These are phyloP conservation scores for Ophonus ardosiacus DNA, from an alignment of 2,888 invertebrate species.

Conservation along the genomic window DNA sequence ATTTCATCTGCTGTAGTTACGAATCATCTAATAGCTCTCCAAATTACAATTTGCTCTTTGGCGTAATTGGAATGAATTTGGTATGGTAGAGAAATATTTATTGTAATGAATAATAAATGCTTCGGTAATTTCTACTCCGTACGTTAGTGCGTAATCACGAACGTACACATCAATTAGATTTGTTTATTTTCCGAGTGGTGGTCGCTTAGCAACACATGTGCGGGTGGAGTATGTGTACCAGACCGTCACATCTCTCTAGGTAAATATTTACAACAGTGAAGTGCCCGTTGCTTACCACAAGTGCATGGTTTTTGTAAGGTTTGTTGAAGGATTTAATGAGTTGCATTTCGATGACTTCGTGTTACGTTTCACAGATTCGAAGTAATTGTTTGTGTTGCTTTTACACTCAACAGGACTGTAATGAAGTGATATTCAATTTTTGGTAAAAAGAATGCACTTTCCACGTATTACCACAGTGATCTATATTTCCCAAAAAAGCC, in stretches of 20 bases:
- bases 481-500: no score
- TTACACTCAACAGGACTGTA: not conserved
- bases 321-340: conserved; percentile 36
- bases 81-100: conserved; percentile 3
- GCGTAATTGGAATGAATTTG: not conserved
- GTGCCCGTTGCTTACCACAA: conserved; percentile 15
- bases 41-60: conserved; percentile 23
- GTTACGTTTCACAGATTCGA: not conserved
- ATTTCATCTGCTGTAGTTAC: not conserved
- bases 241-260: not conserved
- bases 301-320: conserved; percentile 30
- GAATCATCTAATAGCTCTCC: not conserved
- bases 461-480: no score
- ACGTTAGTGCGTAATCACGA: conserved; percentile 20
- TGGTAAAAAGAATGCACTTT: not conserved
- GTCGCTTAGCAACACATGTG: conserved; percentile 33
- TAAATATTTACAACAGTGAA: conserved; percentile 47
- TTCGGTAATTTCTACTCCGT: not conserved
- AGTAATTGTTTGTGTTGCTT: not conserved
- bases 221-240: not conserved
- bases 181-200: conserved; percentile 36
- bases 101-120: conserved; percentile 29
- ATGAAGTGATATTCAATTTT: not conserved
- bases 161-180: conserved; percentile 41
- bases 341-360: conserved; percentile 4